Evolutionary conservation across 2,797 vertebrate species (phyloP).

Genomic region (Buphagus erythrorhynchus): DNA sequence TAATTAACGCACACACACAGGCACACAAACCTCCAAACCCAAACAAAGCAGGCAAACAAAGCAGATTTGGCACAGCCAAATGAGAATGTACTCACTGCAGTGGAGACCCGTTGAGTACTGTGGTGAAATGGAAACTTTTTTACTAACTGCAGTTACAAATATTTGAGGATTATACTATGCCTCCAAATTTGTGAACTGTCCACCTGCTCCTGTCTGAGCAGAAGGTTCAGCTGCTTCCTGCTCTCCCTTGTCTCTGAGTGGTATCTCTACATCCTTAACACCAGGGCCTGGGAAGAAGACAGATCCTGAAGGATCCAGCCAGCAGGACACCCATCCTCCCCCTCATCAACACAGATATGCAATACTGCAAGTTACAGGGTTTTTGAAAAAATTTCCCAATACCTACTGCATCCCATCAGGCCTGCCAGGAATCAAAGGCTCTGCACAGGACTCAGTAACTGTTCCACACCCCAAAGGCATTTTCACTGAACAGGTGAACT

Average conservation of each 20-base stretch:
- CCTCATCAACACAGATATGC: background rate
- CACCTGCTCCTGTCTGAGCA: background rate
- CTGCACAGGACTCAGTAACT: background rate
- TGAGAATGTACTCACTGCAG: background rate
- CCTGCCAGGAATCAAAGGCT: background rate
- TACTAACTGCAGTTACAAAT: background rate
- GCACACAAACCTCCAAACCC: background rate
- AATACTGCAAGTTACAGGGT: background rate
- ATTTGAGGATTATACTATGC: background rate
- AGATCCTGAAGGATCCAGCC: background rate
- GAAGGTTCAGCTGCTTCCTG: background rate
- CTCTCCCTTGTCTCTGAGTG: background rate
- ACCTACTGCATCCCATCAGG: background rate
- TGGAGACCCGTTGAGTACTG: background rate
- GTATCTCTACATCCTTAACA: background rate
- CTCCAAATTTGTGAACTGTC: background rate
- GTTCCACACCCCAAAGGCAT: background rate
- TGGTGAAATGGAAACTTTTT: background rate
- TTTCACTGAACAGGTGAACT: background rate
- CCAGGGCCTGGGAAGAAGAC: background rate
- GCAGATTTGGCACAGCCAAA: background rate
- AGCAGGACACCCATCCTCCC: background rate
- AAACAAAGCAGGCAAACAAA: constrained; percentile 5
- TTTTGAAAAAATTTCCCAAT: background rate
- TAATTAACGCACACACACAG: background rate